phyloP scores from a whole-genome alignment of 2,888 invertebrate genomes.

The Pediacus dermestoides region DNA sequence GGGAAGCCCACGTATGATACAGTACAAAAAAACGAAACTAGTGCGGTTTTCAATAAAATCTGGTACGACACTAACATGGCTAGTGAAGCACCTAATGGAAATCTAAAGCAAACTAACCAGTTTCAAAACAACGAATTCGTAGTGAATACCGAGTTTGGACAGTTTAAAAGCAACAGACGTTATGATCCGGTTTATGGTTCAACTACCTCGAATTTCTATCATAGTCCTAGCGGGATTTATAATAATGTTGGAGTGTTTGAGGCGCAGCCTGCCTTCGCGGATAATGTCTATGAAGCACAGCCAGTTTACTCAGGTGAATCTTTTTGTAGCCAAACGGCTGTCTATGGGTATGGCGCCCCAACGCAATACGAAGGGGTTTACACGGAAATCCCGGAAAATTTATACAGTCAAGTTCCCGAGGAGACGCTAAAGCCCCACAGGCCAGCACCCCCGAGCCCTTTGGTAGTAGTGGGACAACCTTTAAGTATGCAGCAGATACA shows the following conservation, averaged over 20 bases:
- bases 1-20: conserved; percentile 25
- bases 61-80: conserved; percentile 49
- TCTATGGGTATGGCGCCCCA: conserved; percentile 27
- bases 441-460: conserved; percentile 48
- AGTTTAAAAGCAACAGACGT: conserved; percentile 39
- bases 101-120: conserved; percentile 31
- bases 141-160: conserved; percentile 36
- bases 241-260: background rate
- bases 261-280: background rate
- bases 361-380: conserved; percentile 37
- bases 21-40: conserved; percentile 41
- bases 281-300: conserved; percentile 3
- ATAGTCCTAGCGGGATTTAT: conserved; percentile 15
- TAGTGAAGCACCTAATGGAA: conserved; percentile 23
- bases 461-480: conserved; percentile 38
- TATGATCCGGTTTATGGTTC: conserved; percentile 39
- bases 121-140: conserved; percentile 28
- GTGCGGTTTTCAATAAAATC: conserved; percentile 50
- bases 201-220: conserved; percentile 15
- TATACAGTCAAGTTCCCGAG: conserved; percentile 45
- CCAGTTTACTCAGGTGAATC: conserved; percentile 12
- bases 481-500: conserved; percentile 50
- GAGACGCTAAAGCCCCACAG: conserved; percentile 46
- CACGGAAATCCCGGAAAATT: conserved; percentile 46
- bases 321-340: conserved; percentile 25